Evolutionary conservation across 1,140 invertebrate genomes (phyloP), one percentile per base, ranked within the genome.

Genomic region (Meloidogyne hapla): DNA sequence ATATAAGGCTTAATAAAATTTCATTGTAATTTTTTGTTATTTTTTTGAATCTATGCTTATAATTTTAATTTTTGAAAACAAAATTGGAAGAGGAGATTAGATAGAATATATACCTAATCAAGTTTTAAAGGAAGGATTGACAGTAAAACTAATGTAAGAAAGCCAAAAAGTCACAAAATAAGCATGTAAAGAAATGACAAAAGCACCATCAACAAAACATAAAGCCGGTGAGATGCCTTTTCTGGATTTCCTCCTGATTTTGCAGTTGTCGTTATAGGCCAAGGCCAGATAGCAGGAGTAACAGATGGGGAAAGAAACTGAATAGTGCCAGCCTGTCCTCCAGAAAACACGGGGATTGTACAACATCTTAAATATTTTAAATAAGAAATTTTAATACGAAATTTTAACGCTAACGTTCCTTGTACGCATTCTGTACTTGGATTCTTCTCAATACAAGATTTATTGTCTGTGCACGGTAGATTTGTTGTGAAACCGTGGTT

Each of bases 401-500:
- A n/a, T n/a, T n/a, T n/a, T n/a, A n/a, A 23, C 18, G 15, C 71
- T 56, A 15, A 73, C 71, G 71, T 73, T 10, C 71, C 71, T n/a
- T 73, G 71, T 1, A 73, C 71, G 21, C 71, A 73, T 63, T 73
- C 71, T 21, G 71, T 73, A 38, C 38, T 73, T 40, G 71, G 56
- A 12, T 73, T 73, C n/a, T 33, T 28, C 13, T 73, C 21, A 40
- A 73, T 25, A 33, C 71, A 73, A 21, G 28, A 25, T 15, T 56
- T 38, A 21, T 26, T 73, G 56, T 61, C 56, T 61, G 23, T 38
- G 13, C 71, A 73, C 0, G 71, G 71, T 56, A 73, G 26, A 12
- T 73, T 73, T n/a, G 71, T 73, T 61, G 71, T 64, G 33, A 73
- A 73, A 63, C 71, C 71, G 12, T 73, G 71, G 38, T 73, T 73